Base-by-base conservation (phyloP, 1,140 invertebrate species). In the Eciton burchellii region DNA sequence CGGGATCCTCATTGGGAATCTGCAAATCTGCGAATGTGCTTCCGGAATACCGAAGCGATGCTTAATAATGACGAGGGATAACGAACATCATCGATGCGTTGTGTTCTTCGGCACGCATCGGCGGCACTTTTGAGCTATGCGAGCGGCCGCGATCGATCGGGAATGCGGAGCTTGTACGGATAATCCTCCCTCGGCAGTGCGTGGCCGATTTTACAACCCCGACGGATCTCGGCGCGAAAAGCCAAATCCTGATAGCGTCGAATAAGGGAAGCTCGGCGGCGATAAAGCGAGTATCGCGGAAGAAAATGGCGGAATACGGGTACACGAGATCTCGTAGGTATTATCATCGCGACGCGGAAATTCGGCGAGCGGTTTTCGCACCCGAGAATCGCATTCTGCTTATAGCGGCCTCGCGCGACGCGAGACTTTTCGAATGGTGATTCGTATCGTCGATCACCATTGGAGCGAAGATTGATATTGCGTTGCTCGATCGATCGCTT, bases 231-330 rank as follows among this genome's bases (percentile, higher is more conserved):
- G 45, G 49, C 35, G 47, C 49, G 74, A 56, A 70, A 79, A 70
- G 63, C 63, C 49, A 70, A 79, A 79, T 79, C 74, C 49, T 29
- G 74, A 79, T 79, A 79, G 21, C 21, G 63, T 43, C 35, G 35
- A 62, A 60, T 79, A 68, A 79, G 63, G 63, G 24, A 79, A 79
- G 70, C 74, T 68, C 11, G 65, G 24, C 24, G 63, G 35, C 63
- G 74, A 70, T 70, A 79, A 79, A 79, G 56, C 56, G 63, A 21
- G 24, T 0, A 21, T 16, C 62, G 8, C 29, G 49, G 49, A 45
- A 57, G 74, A 79, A 68, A 79, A 79, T 79, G 41, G 74, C 21
- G 63, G 63, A 79, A 79, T 79, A 35, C 74, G 74, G 63, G 49
- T 70, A 70, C 56, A 79, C 68, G 52, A 79, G 74, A 70, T 70